Evolutionary conservation across 2,113 vertebrate species (phyloP).

Genomic region (Thalassarche chlororhynchos): DNA sequence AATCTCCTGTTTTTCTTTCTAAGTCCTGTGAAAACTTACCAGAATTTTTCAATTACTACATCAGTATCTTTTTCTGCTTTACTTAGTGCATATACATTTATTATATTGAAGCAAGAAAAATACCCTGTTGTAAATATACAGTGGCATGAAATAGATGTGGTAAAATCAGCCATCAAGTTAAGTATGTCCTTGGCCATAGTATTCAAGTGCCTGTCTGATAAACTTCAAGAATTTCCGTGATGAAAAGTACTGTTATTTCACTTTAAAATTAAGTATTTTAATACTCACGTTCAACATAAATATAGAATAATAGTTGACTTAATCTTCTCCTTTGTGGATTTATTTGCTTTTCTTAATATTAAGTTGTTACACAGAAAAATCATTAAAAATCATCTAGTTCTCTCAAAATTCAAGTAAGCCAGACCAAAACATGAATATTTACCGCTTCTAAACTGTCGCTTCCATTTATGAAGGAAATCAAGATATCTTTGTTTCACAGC

Average conservation of each 20-base stretch:
- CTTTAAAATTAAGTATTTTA: not conserved
- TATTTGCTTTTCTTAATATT: not conserved
- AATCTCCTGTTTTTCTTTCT: not conserved
- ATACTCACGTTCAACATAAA: not conserved
- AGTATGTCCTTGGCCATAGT: not conserved
- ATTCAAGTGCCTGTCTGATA: not conserved
- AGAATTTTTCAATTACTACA: not conserved
- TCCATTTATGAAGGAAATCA: not conserved
- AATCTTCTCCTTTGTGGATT: not conserved
- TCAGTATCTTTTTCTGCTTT: not conserved
- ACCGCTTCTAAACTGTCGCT: not conserved
- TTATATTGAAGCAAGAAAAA: not conserved
- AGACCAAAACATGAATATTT: not conserved
- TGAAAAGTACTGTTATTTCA: not conserved
- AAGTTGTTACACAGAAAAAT: not conserved
- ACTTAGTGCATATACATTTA: not conserved
- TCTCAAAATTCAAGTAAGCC: not conserved
- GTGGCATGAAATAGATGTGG: not conserved
- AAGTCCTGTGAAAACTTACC: not conserved
- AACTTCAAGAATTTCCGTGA: not conserved
- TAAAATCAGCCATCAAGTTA: not conserved
- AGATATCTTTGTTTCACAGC: not conserved
- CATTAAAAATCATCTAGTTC: not conserved
- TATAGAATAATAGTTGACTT: not conserved
- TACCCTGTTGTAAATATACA: not conserved